Evolutionary conservation across 2,888 invertebrate genomes (phyloP), one percentile per base, ranked within the genome.

Genomic region (Zaprionus lineosus): DNA sequence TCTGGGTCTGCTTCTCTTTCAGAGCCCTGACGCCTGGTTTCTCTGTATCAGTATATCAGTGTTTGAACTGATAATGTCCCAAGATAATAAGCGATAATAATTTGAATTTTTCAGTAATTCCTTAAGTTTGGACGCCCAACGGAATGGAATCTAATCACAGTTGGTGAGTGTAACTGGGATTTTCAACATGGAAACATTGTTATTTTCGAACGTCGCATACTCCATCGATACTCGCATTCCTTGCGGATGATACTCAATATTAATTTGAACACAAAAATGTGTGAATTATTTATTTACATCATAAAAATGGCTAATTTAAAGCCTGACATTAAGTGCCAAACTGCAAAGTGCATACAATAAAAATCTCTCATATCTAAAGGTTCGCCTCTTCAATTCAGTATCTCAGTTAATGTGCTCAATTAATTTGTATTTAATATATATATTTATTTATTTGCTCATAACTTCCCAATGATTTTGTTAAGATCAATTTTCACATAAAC

Each of bases 21-120:
- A n/a, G n/a, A n/a, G n/a, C n/a, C n/a, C n/a, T n/a, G n/a, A n/a
- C n/a, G n/a, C n/a, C n/a, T n/a, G n/a, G n/a, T n/a, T n/a, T n/a
- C 52, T 62, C 86, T 81, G 87, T 88, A 87, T 88, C 88, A 86
- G 88, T 88, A 83, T 85, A 84, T 86, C 86, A 85, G 86, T 87
- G 82, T 88, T 87, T 88, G 88, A 88, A 88, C 88, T 88, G 88
- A 88, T 88, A 88, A 88, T 88, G 88, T 81, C 86, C 77, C 86
- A 87, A 88, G 88, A 88, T 88, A 88, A 87, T 88, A 88, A 88
- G 88, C 88, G 88, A 88, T 88, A 88, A 88, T 88, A 87, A 88
- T 88, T 88, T 88, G 88, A 88, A 88, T 87, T 88, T 87, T 88
- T 88, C 84, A 87, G 79, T 87, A 87, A 75, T 83, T 86, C 81